Evolutionary conservation across 2,888 invertebrate genomes (phyloP).

Genomic region (Dolomedes plantarius): DNA sequence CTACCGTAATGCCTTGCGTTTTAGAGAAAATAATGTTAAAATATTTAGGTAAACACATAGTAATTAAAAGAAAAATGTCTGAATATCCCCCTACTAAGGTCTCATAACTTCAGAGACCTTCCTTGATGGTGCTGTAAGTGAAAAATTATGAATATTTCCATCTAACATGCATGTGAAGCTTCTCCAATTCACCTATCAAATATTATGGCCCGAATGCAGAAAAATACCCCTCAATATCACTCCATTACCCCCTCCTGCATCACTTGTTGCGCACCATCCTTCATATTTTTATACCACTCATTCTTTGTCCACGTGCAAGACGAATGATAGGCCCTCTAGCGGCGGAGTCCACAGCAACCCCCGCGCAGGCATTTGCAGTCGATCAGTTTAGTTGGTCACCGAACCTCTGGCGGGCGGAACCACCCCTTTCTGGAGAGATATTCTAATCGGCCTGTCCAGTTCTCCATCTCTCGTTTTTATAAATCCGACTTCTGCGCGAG

Average conservation of each 20-base stretch:
- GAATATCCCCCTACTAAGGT: too few relatives aligned
- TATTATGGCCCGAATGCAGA: too few relatives aligned
- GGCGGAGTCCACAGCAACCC: neutral
- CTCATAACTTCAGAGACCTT: too few relatives aligned
- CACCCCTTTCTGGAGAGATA: neutral
- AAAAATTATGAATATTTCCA: too few relatives aligned
- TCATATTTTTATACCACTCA: neutral
- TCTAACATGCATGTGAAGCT: too few relatives aligned
- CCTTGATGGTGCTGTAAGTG: too few relatives aligned
- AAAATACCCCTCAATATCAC: neutral
- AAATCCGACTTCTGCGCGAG: neutral
- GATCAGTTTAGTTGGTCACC: neutral
- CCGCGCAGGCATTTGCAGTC: slow-evolving; percentile 1
- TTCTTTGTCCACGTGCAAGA: slow-evolving; percentile 3
- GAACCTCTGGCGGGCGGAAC: neutral
- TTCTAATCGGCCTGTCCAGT: neutral
- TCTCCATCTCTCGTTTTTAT: too few relatives aligned
- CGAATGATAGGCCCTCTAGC: slow-evolving; percentile 2
- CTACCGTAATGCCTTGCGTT: too few relatives aligned
- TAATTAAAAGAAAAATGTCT: too few relatives aligned
- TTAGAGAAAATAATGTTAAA: too few relatives aligned
- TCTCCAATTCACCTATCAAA: too few relatives aligned
- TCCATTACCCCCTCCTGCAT: neutral
- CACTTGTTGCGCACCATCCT: slow-evolving; percentile 2
- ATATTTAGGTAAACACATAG: too few relatives aligned